Conservation (phyloP, 2,888 invertebrate species). For the Alentia gelatinosa region DNA sequence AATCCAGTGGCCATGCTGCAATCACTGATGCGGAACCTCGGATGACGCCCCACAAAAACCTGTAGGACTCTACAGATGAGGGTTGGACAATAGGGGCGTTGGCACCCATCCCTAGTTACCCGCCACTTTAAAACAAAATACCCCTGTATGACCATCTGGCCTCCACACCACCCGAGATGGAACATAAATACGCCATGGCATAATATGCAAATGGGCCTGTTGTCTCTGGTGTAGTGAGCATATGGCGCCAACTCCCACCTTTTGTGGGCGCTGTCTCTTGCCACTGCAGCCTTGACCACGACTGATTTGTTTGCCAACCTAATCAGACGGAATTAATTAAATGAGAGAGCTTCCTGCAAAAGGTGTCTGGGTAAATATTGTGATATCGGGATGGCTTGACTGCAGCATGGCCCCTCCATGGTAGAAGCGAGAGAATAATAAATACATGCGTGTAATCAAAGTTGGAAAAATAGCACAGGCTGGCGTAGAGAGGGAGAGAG, state of each 20-base stretch:
- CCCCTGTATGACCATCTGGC: neutral
- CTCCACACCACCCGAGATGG: neutral
- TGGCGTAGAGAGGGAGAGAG: too few relatives aligned
- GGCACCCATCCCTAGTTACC: neutral
- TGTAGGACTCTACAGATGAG: neutral
- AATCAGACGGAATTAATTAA: constrained; percentile 40
- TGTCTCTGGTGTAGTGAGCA: neutral
- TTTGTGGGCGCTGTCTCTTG: neutral
- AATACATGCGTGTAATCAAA: too few relatives aligned
- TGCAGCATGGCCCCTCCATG: too few relatives aligned
- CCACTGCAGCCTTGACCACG: neutral
- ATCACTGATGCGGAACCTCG: neutral
- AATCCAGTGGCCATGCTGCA: neutral
- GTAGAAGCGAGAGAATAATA: too few relatives aligned
- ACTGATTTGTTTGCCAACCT: constrained; percentile 13
- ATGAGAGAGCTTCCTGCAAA: neutral
- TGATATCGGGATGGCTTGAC: neutral
- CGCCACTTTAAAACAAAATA: neutral
- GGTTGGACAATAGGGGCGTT: neutral
- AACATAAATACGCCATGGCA: neutral
- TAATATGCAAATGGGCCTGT: constrained; percentile 24
- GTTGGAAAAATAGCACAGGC: too few relatives aligned
- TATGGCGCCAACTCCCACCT: neutral
- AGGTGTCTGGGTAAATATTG: neutral
- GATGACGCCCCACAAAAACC: neutral